Percentiles rank a stretch among this genome's conserved stretches.
These are phyloP conservation scores for Homarus americanus DNA, from an alignment of 1,140 invertebrate species.

Conservation along the genomic window DNA sequence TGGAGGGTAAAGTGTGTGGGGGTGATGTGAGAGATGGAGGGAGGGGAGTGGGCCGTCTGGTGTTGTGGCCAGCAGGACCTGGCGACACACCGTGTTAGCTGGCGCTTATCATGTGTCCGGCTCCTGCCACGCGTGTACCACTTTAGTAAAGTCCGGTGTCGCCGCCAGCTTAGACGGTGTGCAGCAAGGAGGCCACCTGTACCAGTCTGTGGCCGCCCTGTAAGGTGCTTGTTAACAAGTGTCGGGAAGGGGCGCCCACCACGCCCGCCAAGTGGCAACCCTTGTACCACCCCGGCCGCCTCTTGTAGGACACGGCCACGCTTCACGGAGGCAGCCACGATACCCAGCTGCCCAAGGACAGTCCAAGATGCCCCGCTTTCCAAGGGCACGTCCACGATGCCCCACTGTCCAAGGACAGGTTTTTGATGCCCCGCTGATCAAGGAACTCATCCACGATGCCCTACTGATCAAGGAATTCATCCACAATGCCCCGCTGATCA, in stretches of 20 bases:
- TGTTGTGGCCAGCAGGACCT: not conserved
- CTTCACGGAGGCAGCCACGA: no score
- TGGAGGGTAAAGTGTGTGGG: not conserved
- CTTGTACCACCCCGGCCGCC: conserved; percentile 19
- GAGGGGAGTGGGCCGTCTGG: not conserved
- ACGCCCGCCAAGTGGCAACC: conserved; percentile 24
- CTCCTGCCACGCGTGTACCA: conserved; percentile 37
- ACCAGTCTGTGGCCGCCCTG: conserved; percentile 21
- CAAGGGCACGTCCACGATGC: no score
- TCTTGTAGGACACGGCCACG: conserved; percentile 20
- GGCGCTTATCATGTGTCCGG: conserved; percentile 48
- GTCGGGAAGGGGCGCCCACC: conserved; percentile 14
- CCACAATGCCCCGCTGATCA: no score
- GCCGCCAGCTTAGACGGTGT: conserved; percentile 38
- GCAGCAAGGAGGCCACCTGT: conserved; percentile 38
- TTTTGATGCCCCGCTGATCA: no score
- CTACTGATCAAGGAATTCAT: no score
- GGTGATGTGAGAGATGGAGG: not conserved
- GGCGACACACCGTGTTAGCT: not conserved
- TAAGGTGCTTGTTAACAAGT: conserved; percentile 5
- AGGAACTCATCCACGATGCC: no score
- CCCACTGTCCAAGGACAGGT: no score
- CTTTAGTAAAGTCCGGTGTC: conserved; percentile 46
- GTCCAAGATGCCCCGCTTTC: not conserved
- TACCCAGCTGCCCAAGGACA: not conserved